Evolutionary conservation across 2,113 vertebrate genomes (phyloP).

Genomic region (Pteronura brasiliensis): DNA sequence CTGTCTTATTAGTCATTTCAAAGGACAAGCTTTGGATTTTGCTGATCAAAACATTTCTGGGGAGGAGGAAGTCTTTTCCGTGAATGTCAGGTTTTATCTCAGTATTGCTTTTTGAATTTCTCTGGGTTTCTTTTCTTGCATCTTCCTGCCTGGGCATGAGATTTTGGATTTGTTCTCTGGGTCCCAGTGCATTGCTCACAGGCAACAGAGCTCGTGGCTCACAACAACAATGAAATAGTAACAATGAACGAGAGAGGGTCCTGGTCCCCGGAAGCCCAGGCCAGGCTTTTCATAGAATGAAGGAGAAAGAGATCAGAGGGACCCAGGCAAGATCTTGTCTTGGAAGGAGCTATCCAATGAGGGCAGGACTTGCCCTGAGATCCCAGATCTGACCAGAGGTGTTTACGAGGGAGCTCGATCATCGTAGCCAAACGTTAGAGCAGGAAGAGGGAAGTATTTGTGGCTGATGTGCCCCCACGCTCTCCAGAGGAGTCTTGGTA

Average conservation of each 20-base stretch:
- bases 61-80: not conserved
- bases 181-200: not conserved
- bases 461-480: not conserved
- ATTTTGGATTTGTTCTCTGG: not conserved
- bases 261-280: no score
- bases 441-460: not conserved
- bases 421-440: rapidly evolving
- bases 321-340: rapidly evolving
- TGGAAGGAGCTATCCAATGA: not conserved
- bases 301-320: not conserved
- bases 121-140: not conserved
- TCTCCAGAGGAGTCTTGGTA: not conserved
- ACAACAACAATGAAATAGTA: not conserved
- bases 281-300: not conserved
- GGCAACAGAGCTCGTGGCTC: not conserved
- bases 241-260: not conserved
- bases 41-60: not conserved
- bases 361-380: not conserved
- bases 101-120: not conserved
- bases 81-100: not conserved
- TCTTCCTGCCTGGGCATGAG: not conserved
- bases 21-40: not conserved
- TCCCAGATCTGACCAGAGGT: not conserved
- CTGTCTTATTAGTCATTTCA: not conserved
- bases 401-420: not conserved